Evolutionary conservation across 92 coral and sea anemone species (phyloP).

Genomic region (Chrysogorgia sp.): DNA sequence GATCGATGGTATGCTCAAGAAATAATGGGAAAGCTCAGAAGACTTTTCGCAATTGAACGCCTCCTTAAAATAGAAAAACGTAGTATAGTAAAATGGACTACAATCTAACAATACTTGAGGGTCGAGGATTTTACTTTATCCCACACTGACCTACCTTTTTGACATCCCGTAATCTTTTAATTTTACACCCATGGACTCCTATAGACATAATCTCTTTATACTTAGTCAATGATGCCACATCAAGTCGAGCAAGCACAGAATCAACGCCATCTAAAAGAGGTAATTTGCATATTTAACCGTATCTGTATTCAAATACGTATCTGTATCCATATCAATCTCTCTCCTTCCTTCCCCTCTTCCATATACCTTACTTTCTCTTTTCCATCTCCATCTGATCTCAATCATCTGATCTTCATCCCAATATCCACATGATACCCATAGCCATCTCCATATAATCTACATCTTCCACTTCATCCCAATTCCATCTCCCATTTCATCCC

Average conservation of each 20-base stretch:
- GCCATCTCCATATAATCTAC: too few species aligned
- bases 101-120: neutral
- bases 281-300: too few species aligned
- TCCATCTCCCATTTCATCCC: too few species aligned
- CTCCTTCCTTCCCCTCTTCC: too few species aligned
- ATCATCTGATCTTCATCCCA: too few species aligned
- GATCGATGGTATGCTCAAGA: conserved; percentile 62
- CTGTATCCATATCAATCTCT: too few species aligned
- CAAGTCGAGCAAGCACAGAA: conserved; percentile 82
- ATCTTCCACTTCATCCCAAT: too few species aligned
- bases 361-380: too few species aligned
- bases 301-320: too few species aligned
- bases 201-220: conserved; percentile 48
- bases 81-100: too few species aligned
- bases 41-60: conserved; percentile 77
- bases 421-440: too few species aligned
- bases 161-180: conserved; percentile 69
- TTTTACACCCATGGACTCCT: conserved; percentile 67
- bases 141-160: conserved; percentile 56
- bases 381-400: too few species aligned
- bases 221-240: conserved; percentile 64
- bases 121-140: neutral
- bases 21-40: conserved; percentile 50
- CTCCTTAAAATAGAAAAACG: conserved; percentile 52
- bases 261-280: conserved; percentile 66